Evolutionary conservation across 2,797 vertebrate genomes (phyloP).

Genomic region (Hydrolagus colliei): DNA sequence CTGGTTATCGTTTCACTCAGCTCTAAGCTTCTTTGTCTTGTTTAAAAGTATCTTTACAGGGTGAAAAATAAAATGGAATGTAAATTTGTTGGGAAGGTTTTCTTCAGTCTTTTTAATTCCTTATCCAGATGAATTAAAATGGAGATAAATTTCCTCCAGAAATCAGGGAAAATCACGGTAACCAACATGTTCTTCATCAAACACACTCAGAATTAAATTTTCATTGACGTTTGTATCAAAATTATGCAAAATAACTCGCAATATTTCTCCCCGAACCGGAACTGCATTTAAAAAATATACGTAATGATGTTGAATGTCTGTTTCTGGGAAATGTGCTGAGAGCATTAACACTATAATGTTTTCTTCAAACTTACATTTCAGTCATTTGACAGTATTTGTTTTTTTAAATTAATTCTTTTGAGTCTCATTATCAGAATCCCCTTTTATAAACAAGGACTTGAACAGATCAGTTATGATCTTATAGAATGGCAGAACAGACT

Average conservation of each 20-base stretch:
- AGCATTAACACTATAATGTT: not conserved
- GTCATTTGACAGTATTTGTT: not conserved
- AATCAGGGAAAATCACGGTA: not conserved
- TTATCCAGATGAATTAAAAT: conserved; percentile 10
- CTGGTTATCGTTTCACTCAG: not conserved
- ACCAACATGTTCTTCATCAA: not conserved
- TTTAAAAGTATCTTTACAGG: not conserved
- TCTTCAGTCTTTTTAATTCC: not conserved
- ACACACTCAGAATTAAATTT: not conserved
- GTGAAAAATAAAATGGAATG: not conserved
- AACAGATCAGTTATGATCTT: too few species aligned
- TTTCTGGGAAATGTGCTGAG: not conserved
- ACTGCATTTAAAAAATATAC: not conserved
- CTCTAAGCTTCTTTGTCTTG: not conserved
- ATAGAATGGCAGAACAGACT: too few species aligned
- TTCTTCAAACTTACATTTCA: not conserved
- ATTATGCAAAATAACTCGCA: not conserved
- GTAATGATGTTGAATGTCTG: not conserved
- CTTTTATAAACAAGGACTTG: not conserved
- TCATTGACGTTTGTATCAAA: not conserved
- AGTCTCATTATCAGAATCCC: not conserved
- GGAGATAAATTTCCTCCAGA: not conserved
- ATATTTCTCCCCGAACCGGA: not conserved
- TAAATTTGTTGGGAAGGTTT: not conserved
- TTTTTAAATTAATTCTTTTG: not conserved